A percentile compares a stretch with the other conserved stretches of the same genome.
These are phyloP conservation scores for Anser cygnoides DNA, from an alignment of 2,113 vertebrate species.

Conservation along the genomic window DNA sequence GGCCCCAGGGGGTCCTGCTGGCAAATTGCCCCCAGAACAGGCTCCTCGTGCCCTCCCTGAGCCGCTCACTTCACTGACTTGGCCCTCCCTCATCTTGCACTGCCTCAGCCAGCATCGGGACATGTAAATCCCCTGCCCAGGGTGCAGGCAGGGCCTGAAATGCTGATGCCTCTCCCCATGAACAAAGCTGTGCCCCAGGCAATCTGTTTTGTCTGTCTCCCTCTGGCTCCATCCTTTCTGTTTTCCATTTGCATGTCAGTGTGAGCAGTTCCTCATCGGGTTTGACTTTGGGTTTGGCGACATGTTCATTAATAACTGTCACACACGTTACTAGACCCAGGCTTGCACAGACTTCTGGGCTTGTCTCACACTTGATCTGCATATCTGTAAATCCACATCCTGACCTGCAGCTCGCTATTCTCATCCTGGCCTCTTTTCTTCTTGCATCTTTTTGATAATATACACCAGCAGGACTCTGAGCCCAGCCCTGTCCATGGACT, in stretches of 20 bases:
- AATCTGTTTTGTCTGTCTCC: neutral
- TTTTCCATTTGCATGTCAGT: neutral
- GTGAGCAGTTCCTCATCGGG: neutral
- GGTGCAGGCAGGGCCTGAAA: neutral
- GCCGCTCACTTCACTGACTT: neutral
- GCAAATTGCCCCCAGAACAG: neutral
- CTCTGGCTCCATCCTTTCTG: neutral
- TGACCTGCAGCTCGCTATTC: neutral
- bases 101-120: neutral
- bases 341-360: neutral
- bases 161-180: neutral
- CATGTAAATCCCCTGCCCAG: neutral
- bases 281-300: neutral
- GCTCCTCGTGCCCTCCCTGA: too few relatives aligned
- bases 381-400: neutral
- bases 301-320: neutral
- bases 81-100: neutral
- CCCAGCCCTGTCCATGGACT: neutral
- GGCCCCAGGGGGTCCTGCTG: neutral
- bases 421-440: neutral
- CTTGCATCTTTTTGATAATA: neutral
- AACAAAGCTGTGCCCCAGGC: neutral
- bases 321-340: neutral
- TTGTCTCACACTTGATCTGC: neutral
- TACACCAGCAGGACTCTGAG: neutral